These are phyloP conservation scores for Gadus chalcogrammus DNA, from an alignment of 2,113 vertebrate species.

Conservation along the genomic window DNA sequence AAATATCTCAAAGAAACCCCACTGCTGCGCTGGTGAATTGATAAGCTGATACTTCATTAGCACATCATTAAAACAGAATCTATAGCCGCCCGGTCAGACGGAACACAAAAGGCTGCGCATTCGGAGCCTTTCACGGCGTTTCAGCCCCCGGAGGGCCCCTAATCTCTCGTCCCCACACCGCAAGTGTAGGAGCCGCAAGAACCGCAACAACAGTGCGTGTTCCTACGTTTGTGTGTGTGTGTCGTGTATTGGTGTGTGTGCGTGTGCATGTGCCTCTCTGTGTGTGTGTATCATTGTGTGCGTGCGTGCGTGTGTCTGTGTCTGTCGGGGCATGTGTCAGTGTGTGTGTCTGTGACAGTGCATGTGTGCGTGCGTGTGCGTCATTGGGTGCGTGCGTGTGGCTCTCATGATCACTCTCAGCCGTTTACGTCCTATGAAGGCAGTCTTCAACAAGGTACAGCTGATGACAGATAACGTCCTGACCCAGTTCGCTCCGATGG, in stretches of 20 bases:
- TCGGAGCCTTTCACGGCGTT: neutral
- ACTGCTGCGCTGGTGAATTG: no score
- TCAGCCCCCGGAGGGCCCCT: neutral
- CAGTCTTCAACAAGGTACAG: constrained; percentile 21
- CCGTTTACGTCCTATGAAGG: constrained; percentile 16
- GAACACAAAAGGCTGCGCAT: neutral
- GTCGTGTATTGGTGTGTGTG: no score
- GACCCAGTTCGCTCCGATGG: constrained; percentile 39
- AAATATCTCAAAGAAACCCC: no score
- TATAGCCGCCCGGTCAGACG: neutral
- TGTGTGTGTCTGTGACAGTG: no score
- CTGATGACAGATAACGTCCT: constrained; percentile 48
- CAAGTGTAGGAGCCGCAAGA: no score
- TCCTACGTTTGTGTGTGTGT: no score
- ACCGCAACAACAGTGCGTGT: no score
- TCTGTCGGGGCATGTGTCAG: no score
- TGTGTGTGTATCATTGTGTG: no score
- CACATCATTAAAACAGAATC: constrained; percentile 23
- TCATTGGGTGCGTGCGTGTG: neutral
- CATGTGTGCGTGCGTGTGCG: no score
- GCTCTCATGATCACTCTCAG: constrained; percentile 10
- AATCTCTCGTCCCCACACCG: neutral
- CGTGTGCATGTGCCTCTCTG: no score
- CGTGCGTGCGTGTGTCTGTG: no score
- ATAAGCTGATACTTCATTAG: neutral